Evolutionary conservation across 1,140 invertebrate species (phyloP), one percentile per base, ranked within the genome.

Genomic region (Drosophila sp.): DNA sequence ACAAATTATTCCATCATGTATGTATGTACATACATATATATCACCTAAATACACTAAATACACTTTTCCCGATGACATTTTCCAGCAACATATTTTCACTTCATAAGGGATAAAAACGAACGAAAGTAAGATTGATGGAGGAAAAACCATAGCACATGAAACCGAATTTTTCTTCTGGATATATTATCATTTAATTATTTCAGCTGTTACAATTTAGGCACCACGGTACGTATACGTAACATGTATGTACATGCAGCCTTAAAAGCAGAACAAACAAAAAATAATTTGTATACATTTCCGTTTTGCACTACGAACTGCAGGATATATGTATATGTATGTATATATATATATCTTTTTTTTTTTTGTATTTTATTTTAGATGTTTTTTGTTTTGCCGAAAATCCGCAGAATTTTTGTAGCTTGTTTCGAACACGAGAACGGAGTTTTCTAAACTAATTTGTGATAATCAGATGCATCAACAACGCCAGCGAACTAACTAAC

Each of bases 381-480:
- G 4, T 50, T 64, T 70, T 57, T 40, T 65, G 55, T 50, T 44
- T 35, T 60, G 66, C 73, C 72, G 66, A 87, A 87, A 74, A 89
- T 80, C 77, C 84, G 84, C 89, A 89, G 70, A 77, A 75, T 84
- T 75, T 84, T 86, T 83, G 56, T 72, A 70, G 76, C 79, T 82
- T 89, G 84, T 84, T 90, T 89, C 84, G 84, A 89, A 89, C 84
- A 85, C 84, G 84, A 75, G 73, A 74, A 80, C 85, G 75, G 84
- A 89, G 84, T 84, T 89, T 89, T 89, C 84, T 89, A 89, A 89
- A 89, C 84, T 89, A 89, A 89, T 89, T 87, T 89, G 23, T 89
- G 84, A 84, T 89, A 89, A 89, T 89, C 84, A 89, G 80, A 74
- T 72, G 77, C 61, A 60, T 75, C 83, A 80, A 41, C 76, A 58